Percentiles rank a stretch among this genome's conserved stretches.
These are phyloP conservation scores for Tanytarsus gracilentus DNA, from an alignment of 2,888 invertebrate species.

Conservation along the genomic window DNA sequence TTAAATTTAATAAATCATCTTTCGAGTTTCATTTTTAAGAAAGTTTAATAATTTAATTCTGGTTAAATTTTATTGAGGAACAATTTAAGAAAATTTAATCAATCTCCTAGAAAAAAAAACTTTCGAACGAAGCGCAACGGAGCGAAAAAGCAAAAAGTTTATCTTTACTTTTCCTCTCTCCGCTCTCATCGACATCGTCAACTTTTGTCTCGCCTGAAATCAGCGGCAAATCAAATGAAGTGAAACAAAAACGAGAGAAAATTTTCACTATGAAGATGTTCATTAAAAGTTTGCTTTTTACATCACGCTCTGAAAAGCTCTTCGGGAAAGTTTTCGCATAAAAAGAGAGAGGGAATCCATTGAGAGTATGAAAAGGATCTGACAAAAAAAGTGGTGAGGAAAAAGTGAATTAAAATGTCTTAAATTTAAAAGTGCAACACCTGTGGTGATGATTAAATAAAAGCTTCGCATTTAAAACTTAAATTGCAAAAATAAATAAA, in stretches of 20 bases:
- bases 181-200: too few species aligned
- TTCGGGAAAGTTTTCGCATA: background rate
- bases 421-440: slow-evolving; percentile 27
- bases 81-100: background rate
- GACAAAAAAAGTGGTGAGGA: slow-evolving; percentile 5
- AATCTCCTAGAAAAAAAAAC: background rate
- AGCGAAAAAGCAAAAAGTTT: background rate
- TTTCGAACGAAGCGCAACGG: slow-evolving; percentile 2
- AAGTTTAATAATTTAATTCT: too few species aligned
- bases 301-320: too few species aligned
- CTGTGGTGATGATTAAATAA: too few species aligned
- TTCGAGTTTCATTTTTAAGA: too few species aligned
- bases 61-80: too few species aligned
- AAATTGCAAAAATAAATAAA: too few species aligned
- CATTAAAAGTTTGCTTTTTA: slow-evolving; percentile 10
- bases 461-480: too few species aligned
- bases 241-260: background rate
- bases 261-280: background rate
- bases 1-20: too few species aligned
- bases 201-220: too few species aligned
- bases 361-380: background rate
- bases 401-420: slow-evolving; percentile 23
- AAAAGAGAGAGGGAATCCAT: background rate
- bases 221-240: slow-evolving; percentile 3
- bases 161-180: background rate